Conservation (phyloP, 2,888 invertebrate species). For the Oscheius onirici region DNA sequence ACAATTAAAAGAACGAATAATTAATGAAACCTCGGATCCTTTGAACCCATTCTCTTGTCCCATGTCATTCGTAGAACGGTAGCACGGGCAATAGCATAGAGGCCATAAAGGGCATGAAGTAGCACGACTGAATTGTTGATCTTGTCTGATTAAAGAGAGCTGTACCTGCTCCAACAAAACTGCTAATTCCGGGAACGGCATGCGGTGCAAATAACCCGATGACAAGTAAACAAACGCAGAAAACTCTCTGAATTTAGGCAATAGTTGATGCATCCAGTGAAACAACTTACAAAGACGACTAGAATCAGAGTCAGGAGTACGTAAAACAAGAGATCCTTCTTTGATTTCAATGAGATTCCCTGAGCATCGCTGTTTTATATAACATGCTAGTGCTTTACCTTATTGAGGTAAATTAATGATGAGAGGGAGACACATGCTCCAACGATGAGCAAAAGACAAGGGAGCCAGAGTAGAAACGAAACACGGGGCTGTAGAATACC, state of each 20-base stretch:
- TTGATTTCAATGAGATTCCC: slow-evolving; percentile 25
- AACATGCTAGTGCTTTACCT: neutral
- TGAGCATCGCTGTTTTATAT: neutral
- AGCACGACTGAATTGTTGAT: slow-evolving; percentile 17
- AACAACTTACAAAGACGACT: slow-evolving; percentile 25
- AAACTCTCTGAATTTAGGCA: slow-evolving; percentile 17
- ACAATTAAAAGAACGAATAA: neutral
- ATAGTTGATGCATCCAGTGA: neutral
- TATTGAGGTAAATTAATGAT: slow-evolving; percentile 28
- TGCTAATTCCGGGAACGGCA: slow-evolving; percentile 15
- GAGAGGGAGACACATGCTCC: slow-evolving; percentile 24
- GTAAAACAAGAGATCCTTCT: slow-evolving; percentile 20
- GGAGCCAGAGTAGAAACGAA: slow-evolving; percentile 27
- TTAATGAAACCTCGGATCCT: slow-evolving; percentile 15
- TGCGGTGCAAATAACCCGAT: slow-evolving; percentile 29
- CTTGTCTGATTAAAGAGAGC: neutral
- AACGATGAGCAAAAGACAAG: slow-evolving; percentile 14
- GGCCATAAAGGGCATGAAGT: slow-evolving; percentile 31
- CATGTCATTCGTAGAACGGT: slow-evolving; percentile 21
- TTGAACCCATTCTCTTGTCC: slow-evolving; percentile 23
- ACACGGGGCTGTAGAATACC: slow-evolving; percentile 26
- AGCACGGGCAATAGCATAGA: slow-evolving; percentile 27
- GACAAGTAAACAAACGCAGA: slow-evolving; percentile 11
- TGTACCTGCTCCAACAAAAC: slow-evolving; percentile 17
- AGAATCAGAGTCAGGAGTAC: slow-evolving; percentile 27